Base-by-base conservation (phyloP, 2,888 invertebrate genomes). In the Apodemia mormo region DNA sequence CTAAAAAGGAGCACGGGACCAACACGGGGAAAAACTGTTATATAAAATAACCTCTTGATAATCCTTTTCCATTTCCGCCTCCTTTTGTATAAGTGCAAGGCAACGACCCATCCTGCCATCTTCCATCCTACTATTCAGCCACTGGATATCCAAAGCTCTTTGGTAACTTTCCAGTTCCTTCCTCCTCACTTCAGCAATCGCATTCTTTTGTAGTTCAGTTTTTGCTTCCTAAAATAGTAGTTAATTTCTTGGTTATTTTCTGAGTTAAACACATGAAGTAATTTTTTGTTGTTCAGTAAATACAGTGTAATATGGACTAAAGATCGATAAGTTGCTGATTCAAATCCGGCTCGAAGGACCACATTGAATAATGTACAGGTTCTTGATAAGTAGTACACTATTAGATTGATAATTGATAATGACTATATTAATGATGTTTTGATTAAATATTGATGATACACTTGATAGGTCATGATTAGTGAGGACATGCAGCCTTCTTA, bases 51-150 rank as follows among this genome's bases (percentile, higher is more conserved):
- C 92, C 82, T 92, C 90, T 74, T 91, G 88, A 73, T 87, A 92
- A 71, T 90, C 83, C 70, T 86, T 91, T 70, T 93, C 92, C 90
- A 90, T 89, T 49, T 85, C 89, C 4, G 89, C 90, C 73, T 93
- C 92, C 10, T 82, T 81, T 56, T 85, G 76, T 71, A 93, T 90
- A 2, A 87, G 83, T 0, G 92, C 90, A 0, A 92, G 80, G 65
- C 86, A 85, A 1, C 90, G 85, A 8, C 89, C 87, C 87, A 90
- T 92, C n/a, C 87, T 80, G 56, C 90, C 88, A 56, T 89, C 89
- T 45, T 88, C 89, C 90, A 91, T 91, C 0, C 92, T 87, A 69
- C 81, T 89, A 79, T 92, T 86, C 49, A 93, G 76, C 92, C 91
- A 91, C 79, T 91, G 86, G 37, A 88, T 81, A 71, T 92, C 91